Base-by-base conservation (phyloP, 2,888 invertebrate species). In the Cataglyphis albicans region DNA sequence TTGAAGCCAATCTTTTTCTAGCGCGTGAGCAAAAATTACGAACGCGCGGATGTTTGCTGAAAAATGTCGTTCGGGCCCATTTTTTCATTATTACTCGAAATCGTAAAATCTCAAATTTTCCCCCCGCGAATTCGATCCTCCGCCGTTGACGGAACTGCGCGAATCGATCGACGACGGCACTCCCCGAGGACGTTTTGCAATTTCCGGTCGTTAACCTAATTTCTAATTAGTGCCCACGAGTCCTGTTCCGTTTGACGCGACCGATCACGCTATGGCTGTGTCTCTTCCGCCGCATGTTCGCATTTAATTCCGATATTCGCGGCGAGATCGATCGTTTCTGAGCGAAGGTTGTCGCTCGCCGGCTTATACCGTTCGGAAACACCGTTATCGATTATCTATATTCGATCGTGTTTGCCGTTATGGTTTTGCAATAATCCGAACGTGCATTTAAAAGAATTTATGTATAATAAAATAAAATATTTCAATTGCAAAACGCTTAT, bases 161-260 rank as follows among this genome's bases (percentile, higher is more conserved):
- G 29, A 44, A 64, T 82, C 48, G 67, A 80, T 67, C 59, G 67
- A 32, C 52, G 21, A 1, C 55, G 38, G n/a, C 61, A 41, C 48
- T 44, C 32, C 18, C 59, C 41, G 61, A 65, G 64, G 70, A 61
- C 65, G 68, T 85, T 68, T 80, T 21, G 85, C 52, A 86, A 88
- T 84, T 87, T 88, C 88, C 85, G 84, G 29, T 44, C 64, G 83
- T 85, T 81, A 78, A 70, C 75, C 81, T 85, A 85, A 88, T 88
- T 88, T 81, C 81, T 85, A 87, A 88, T 88, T 81, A 85, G 65
- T 29, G 75, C 73, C 70, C 52, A 9, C 21, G 68, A 55, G 75
- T 80, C 84, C 76, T 76, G 73, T 70, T 57, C 48, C 72, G 82
- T 72, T 84, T 80, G 82, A 68, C 72, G 61, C 41, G 68, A 38